Evolutionary conservation across 2,888 invertebrate species (phyloP), one percentile per base, ranked within the genome.

Genomic region (Parnassius smintheus): DNA sequence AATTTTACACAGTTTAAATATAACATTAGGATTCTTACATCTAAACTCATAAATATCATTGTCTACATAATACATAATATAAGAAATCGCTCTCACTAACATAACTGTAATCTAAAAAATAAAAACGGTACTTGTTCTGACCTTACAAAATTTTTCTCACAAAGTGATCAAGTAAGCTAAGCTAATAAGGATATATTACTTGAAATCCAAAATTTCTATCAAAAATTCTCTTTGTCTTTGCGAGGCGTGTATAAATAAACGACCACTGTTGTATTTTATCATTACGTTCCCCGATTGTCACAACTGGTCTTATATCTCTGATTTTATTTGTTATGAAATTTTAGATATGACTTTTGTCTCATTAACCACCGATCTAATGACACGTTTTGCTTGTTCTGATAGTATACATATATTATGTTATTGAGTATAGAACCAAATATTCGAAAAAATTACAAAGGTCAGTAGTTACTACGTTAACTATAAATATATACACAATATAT

Each of bases 201-300:
- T 63, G 59, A 1, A 63, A 7, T 22, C 63, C 63, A 18, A 63
- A 63, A 46, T 59, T 45, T 8, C 42, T 9, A 35, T 63, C 59
- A 22, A 63, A 63, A 8, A 56, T 12, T 11, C 46, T 56, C 8
- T 59, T 50, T 1, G 59, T 42, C 10, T 59, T 42, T 3, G 59
- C n/a, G 2, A 63, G 35, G 18, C 51, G n/a, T 2, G 63, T 56
- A 42, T 63, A 63, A 10, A 45, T 18, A 11, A n/a, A 46, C 2
- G 59, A 63, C 63, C 63, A 63, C 35, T 45, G 44, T 41, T 12
- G n/a, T 18, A 59, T 22, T 13, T 8, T 49, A n/a, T 59, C 55
- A 42, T 57, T 13, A 25, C 53, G 18, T 42, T 56, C 25, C 2
- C 12, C 48, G 45, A 18, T 8, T 56, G 25, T 48, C 8, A 22